phyloP scores from a whole-genome alignment of 2,888 invertebrate genomes.

The Philaethria dido region DNA sequence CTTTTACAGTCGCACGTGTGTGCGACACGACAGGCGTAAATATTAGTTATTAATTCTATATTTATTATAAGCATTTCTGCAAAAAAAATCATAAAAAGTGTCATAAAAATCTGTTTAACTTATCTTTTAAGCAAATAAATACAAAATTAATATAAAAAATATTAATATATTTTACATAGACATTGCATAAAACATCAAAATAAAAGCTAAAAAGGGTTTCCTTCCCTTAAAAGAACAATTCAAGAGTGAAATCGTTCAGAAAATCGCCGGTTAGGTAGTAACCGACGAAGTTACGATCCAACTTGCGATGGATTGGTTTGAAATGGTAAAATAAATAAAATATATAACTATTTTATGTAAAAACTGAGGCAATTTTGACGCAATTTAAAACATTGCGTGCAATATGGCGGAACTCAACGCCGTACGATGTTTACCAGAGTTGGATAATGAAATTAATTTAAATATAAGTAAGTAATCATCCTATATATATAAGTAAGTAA shows the following conservation, averaged over 20 bases:
- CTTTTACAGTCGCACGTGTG: too few relatives aligned
- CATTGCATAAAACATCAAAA: slow-evolving; percentile 2
- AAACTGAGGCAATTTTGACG: too few relatives aligned
- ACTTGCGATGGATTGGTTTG: slow-evolving; percentile 8
- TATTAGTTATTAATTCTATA: too few relatives aligned
- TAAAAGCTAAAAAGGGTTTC: slow-evolving; percentile 20
- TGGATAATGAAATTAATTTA: too few relatives aligned
- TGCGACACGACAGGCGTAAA: too few relatives aligned
- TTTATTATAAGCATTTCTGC: too few relatives aligned
- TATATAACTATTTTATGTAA: not conserved
- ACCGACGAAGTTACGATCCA: slow-evolving; percentile 6
- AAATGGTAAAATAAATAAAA: slow-evolving; percentile 9
- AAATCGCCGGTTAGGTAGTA: slow-evolving; percentile 9
- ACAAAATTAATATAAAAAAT: not conserved
- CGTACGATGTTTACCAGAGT: too few relatives aligned
- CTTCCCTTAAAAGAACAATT: slow-evolving; percentile 20
- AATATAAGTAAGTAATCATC: too few relatives aligned
- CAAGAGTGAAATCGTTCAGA: slow-evolving; percentile 15
- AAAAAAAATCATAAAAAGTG: too few relatives aligned
- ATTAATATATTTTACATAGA: slow-evolving; percentile 2
- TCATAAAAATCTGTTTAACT: not conserved
- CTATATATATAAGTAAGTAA: too few relatives aligned
- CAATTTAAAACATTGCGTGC: too few relatives aligned
- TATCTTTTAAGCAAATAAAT: not conserved
- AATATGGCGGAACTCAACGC: too few relatives aligned